These are phyloP conservation scores for Mustela nigripes DNA, from an alignment of 2,113 vertebrate species.

Conservation along the genomic window DNA sequence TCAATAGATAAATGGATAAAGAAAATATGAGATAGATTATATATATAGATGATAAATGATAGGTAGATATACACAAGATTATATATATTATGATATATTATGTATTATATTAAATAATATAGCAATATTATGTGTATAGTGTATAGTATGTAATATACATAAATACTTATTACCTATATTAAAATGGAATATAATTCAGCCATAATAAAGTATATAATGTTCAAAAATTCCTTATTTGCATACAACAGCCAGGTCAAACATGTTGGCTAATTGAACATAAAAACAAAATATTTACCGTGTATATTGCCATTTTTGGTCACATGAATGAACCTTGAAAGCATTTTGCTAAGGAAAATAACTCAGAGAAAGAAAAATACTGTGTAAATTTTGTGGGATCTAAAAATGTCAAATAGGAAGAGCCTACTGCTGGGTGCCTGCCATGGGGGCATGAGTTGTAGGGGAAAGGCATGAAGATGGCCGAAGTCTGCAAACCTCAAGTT, in stretches of 20 bases:
- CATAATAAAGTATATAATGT: neutral
- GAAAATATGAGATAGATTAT: neutral
- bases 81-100: neutral
- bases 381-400: neutral
- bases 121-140: neutral
- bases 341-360: neutral
- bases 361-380: neutral
- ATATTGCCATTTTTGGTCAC: neutral
- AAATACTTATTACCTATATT: neutral
- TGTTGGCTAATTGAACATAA: too few species aligned
- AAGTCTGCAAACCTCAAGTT: neutral
- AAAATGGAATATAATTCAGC: neutral
- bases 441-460: neutral
- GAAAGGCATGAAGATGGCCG: neutral
- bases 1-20: neutral
- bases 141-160: neutral
- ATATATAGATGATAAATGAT: too few species aligned
- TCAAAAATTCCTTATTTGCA: too few species aligned
- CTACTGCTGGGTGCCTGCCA: neutral
- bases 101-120: neutral
- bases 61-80: neutral
- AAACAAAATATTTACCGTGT: neutral
- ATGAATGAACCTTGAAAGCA: neutral
- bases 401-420: neutral
- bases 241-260: too few species aligned